These are phyloP conservation scores for Bufo gargarizans DNA, from an alignment of 2,113 vertebrate genomes.

Conservation along the genomic window DNA sequence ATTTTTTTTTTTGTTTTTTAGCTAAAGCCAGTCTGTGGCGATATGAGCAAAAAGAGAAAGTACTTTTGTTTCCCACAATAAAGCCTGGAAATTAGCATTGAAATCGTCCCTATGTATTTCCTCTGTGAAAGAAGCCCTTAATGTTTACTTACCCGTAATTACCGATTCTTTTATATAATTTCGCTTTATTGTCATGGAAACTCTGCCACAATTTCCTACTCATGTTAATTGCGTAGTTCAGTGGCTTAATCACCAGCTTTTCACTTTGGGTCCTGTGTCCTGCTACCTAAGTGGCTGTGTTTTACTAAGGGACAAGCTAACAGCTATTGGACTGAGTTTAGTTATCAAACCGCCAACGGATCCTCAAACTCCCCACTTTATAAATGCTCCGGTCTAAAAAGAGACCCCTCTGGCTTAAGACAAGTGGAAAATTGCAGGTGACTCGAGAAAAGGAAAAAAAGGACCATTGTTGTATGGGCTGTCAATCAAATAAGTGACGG, in stretches of 20 bases:
- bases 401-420: neutral
- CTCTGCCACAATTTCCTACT: conserved; percentile 53
- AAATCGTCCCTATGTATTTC: conserved; percentile 51
- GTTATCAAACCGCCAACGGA: conserved; percentile 57
- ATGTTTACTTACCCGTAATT: conserved; percentile 59
- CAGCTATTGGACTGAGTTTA: conserved; percentile 29
- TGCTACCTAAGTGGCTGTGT: conserved; percentile 20
- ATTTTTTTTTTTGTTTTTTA: neutral
- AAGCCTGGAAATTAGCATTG: conserved; percentile 53
- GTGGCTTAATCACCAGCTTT: conserved; percentile 52
- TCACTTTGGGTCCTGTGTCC: conserved; percentile 21
- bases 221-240: conserved; percentile 51
- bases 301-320: neutral
- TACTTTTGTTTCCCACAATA: conserved; percentile 48
- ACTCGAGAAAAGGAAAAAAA: neutral
- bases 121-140: conserved; percentile 47
- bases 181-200: conserved; percentile 58
- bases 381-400: neutral
- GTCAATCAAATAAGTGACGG: neutral
- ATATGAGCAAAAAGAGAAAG: conserved; percentile 10
- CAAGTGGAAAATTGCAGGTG: conserved; percentile 43
- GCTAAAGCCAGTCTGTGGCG: neutral
- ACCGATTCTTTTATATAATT: conserved; percentile 59
- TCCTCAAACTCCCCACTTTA: conserved; percentile 7
- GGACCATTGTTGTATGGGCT: neutral